Conservation (phyloP, 2,888 invertebrate species). For the Leptinotarsa haldemani region DNA sequence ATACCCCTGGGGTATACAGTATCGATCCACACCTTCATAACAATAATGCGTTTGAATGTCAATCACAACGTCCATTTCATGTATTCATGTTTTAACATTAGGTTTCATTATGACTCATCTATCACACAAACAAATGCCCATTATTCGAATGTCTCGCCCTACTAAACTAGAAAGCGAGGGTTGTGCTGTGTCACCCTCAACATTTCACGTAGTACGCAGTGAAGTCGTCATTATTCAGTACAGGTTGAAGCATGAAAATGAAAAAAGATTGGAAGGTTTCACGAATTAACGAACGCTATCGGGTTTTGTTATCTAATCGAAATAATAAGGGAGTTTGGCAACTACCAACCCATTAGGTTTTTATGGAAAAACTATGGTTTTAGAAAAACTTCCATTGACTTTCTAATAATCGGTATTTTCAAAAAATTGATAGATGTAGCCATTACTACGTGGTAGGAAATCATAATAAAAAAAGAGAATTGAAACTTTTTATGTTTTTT, state of each 20-base stretch:
- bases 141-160: constrained; percentile 37
- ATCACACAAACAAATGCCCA: constrained; percentile 35
- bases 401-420: too few relatives aligned
- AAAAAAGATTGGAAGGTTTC: not conserved
- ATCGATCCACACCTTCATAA: not conserved
- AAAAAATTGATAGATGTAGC: too few relatives aligned
- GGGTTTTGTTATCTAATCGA: too few relatives aligned
- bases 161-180: constrained; percentile 35
- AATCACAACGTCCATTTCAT: constrained; percentile 29
- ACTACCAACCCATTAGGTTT: too few relatives aligned
- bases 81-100: constrained; percentile 33
- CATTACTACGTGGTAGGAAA: too few relatives aligned
- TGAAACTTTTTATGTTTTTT: too few relatives aligned
- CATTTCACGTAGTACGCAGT: not conserved
- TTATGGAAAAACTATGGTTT: too few relatives aligned
- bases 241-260: constrained; percentile 2
- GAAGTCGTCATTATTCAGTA: not conserved
- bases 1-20: too few relatives aligned
- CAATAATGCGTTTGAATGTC: constrained; percentile 29
- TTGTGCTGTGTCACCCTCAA: constrained; percentile 3
- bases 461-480: too few relatives aligned
- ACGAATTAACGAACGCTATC: not conserved
- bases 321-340: too few relatives aligned
- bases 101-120: constrained; percentile 45
- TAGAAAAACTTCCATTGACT: too few relatives aligned